These are phyloP conservation scores for Selenia dentaria DNA, from an alignment of 2,888 invertebrate genomes.

Conservation along the genomic window DNA sequence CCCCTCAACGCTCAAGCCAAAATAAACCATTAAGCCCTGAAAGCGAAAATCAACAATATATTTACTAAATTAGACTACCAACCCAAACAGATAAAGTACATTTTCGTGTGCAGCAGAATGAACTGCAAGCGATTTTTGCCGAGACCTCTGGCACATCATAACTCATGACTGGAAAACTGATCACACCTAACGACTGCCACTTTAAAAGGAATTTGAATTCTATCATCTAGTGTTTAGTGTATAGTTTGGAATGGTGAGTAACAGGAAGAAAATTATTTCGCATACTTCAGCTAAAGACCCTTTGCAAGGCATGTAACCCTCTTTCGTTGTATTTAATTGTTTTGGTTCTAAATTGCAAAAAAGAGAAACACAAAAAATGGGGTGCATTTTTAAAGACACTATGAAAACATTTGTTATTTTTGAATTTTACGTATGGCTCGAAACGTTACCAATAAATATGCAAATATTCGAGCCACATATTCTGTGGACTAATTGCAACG, in stretches of 20 bases:
- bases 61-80: slow-evolving; percentile 41
- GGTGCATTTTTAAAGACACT: slow-evolving; percentile 62
- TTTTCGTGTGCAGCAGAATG: slow-evolving; percentile 51
- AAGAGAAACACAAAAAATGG: slow-evolving; percentile 56
- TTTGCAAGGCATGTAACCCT: slow-evolving; percentile 59
- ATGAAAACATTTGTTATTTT: too few relatives aligned
- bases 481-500: slow-evolving; percentile 56
- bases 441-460: slow-evolving; percentile 53
- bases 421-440: too few relatives aligned
- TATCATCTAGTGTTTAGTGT: neutral
- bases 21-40: slow-evolving; percentile 63
- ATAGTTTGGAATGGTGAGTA: slow-evolving; percentile 12
- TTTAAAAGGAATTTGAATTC: slow-evolving; percentile 37
- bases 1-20: slow-evolving; percentile 63
- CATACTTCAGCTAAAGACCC: slow-evolving; percentile 65
- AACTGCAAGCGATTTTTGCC: slow-evolving; percentile 58
- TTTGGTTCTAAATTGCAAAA: slow-evolving; percentile 69
- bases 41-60: slow-evolving; percentile 44
- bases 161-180: slow-evolving; percentile 65
- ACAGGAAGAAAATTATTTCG: slow-evolving; percentile 46
- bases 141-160: slow-evolving; percentile 72
- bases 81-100: slow-evolving; percentile 51
- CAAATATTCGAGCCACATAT: slow-evolving; percentile 53
- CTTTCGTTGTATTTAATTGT: slow-evolving; percentile 73
- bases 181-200: slow-evolving; percentile 42